phyloP scores from a whole-genome alignment of 2,113 vertebrate species.

The Python bivittatus region DNA sequence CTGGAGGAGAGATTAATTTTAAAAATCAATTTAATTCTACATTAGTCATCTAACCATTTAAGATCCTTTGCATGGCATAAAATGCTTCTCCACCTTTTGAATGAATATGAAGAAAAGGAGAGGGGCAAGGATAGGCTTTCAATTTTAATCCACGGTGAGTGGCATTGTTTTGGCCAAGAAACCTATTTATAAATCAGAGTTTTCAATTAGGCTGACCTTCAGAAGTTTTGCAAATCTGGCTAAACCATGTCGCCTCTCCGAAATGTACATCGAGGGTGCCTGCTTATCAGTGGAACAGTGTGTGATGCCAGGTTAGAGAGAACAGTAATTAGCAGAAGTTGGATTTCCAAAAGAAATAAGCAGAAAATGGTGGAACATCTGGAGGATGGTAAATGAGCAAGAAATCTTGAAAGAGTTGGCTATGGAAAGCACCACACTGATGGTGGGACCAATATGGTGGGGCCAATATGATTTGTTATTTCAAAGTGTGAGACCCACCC shows the following conservation, averaged over 20 bases:
- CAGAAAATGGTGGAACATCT: neutral
- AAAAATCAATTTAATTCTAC: neutral
- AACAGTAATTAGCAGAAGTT: neutral
- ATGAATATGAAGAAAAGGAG: neutral
- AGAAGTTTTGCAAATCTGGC: neutral
- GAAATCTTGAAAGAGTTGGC: neutral
- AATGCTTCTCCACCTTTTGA: slow-evolving; percentile 38
- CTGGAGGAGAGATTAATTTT: neutral
- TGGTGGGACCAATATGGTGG: neutral
- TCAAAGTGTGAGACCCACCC: neutral
- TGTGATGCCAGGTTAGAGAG: neutral
- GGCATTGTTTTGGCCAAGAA: slow-evolving; percentile 38
- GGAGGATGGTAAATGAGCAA: neutral
- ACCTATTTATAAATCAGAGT: slow-evolving; percentile 40
- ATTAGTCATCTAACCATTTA: neutral
- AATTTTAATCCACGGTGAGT: slow-evolving; percentile 41
- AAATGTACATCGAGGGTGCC: neutral
- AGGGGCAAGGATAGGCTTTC: neutral
- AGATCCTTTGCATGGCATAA: slow-evolving; percentile 27
- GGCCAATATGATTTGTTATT: neutral
- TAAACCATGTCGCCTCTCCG: neutral
- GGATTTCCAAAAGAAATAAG: neutral
- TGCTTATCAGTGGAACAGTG: neutral
- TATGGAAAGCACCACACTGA: neutral
- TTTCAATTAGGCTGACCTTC: slow-evolving; percentile 44